Base-by-base conservation (phyloP, 2,797 vertebrate species). In the Myiothlypis coronata region DNA sequence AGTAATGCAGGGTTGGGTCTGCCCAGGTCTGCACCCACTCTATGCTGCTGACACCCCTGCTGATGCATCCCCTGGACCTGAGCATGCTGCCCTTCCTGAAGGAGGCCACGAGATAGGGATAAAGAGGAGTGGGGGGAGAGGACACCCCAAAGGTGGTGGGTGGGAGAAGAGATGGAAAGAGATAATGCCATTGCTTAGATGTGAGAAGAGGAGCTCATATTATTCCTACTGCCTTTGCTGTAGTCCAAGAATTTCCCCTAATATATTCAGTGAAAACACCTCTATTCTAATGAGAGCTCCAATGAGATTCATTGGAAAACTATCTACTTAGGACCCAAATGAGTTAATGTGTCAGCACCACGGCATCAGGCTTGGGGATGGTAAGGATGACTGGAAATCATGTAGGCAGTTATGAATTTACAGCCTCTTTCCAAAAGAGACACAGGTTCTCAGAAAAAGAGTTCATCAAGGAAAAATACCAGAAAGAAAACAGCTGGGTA, bases 331-430 rank as follows among this genome's bases (percentile, higher is more conserved):
- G 46, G 39, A 77, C 14, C 2, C 35, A 84, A 72, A 59, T 21
- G 23, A 65, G 20, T 34, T 4, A 0, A 59, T 44, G 61, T 28
- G 12, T 59, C 50, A 44, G 35, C 8, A 8, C 22, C 0, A 0
- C 13, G 16, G 12, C 55, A 60, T 59, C 24, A 53, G 34, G 60
- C 20, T 57, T 61, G 4, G 5, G 14, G 4, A 8, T 57, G 37
- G 8, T 16, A 60, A 34, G 13, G 22, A 37, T 67, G 41, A 68
- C 49, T 65, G 50, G 39, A 83, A 93, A 76, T 44, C 50, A 47
- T 0, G 0, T 8, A 63, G 34, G 8, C 4, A 43, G 22, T 79
- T 81, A 21, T 0, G 6, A 92, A 57, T 78, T 90, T 61, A 61
- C 55, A 71, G 18, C 2, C 14, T 23, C 13, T 82, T 82, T 69